These are phyloP conservation scores for Spicauda simplicius DNA, from an alignment of 2,888 invertebrate genomes.

Conservation along the genomic window DNA sequence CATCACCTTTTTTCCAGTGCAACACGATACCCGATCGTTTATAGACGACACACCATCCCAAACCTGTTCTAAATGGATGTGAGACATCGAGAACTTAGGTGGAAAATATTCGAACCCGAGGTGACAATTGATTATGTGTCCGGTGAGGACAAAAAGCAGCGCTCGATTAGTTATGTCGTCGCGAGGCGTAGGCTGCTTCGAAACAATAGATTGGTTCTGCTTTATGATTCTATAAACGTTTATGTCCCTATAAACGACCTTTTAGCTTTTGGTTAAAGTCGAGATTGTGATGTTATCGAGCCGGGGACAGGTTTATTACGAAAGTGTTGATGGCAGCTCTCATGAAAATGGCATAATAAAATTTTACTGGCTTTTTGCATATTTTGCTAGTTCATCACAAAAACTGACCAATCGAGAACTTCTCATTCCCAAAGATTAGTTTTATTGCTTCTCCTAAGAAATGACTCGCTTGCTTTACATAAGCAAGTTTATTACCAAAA, in stretches of 20 bases:
- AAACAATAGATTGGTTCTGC: conserved; percentile 81
- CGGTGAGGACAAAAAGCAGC: conserved; percentile 77
- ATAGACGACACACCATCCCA: conserved; percentile 68
- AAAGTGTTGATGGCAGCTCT: conserved; percentile 64
- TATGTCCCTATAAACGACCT: conserved; percentile 79
- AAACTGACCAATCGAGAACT: conserved; percentile 21
- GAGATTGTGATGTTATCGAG: conserved; percentile 77
- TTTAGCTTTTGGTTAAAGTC: conserved; percentile 73
- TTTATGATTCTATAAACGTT: conserved; percentile 84
- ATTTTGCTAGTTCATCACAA: conserved; percentile 47
- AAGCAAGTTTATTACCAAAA: conserved; percentile 29
- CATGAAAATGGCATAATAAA: conserved; percentile 56
- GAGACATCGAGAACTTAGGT: conserved; percentile 68
- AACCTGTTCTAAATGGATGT: conserved; percentile 77
- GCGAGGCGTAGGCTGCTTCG: conserved; percentile 73
- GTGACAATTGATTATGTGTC: conserved; percentile 81
- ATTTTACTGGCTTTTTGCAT: conserved; percentile 49
- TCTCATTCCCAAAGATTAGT: conserved; percentile 13
- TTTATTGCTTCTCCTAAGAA: conserved; percentile 27
- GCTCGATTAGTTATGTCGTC: conserved; percentile 79
- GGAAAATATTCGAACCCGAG: conserved; percentile 72
- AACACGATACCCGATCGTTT: conserved; percentile 81
- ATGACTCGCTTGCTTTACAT: conserved; percentile 28
- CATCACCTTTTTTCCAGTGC: conserved; percentile 80
- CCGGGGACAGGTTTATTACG: conserved; percentile 72